Conservation (phyloP, 2,113 vertebrate genomes). For the Podarcis muralis region DNA sequence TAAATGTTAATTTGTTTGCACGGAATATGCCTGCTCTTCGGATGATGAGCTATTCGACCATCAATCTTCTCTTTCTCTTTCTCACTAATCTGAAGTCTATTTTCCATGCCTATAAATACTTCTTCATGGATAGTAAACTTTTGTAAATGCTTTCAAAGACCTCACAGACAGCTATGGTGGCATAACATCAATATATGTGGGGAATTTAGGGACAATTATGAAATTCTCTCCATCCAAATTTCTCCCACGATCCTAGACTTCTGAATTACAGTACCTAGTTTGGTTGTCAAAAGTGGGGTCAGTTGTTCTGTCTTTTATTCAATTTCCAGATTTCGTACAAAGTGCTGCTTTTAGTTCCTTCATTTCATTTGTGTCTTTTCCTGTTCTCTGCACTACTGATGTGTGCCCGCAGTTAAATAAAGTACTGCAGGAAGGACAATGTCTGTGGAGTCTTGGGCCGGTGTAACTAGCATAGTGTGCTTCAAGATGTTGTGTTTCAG, state of each 20-base stretch:
- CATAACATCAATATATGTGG: background rate
- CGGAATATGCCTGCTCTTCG: conserved; percentile 48
- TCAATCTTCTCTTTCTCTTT: conserved; percentile 55
- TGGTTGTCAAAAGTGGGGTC: background rate
- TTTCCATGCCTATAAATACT: conserved; percentile 26
- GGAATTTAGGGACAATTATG: background rate
- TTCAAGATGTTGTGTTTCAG: too few relatives aligned
- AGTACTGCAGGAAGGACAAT: background rate
- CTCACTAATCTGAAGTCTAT: conserved; percentile 56
- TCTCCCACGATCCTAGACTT: background rate
- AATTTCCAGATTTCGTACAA: background rate
- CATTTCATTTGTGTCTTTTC: background rate
- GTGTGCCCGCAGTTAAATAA: background rate
- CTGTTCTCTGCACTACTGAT: background rate
- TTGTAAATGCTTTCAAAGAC: background rate
- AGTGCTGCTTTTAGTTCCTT: background rate
- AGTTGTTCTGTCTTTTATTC: background rate
- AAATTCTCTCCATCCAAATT: background rate
- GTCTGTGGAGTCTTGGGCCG: background rate
- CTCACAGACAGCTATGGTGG: background rate
- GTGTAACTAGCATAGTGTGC: too few relatives aligned
- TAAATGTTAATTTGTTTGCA: conserved; percentile 66
- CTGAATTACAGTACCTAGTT: background rate
- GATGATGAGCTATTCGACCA: conserved; percentile 55
- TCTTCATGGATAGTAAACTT: background rate